Percentiles rank a stretch among this genome's conserved stretches.
Conservation (phyloP, 2,888 invertebrate genomes). For the Eupithecia subumbrata region DNA sequence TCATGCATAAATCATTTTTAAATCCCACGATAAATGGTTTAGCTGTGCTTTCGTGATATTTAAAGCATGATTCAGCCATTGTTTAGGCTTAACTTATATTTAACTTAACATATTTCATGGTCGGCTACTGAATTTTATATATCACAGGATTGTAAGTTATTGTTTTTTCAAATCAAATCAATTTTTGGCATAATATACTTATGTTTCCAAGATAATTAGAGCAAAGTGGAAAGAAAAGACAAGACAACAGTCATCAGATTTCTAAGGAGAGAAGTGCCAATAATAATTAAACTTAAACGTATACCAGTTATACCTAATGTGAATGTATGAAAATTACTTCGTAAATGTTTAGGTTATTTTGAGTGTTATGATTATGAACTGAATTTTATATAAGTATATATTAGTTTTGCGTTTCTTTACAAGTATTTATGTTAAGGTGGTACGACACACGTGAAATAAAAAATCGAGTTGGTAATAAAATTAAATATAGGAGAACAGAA, state of each 20-base stretch:
- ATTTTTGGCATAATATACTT: background rate
- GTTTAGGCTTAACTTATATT: background rate
- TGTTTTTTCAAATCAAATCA: background rate
- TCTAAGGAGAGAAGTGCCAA: background rate
- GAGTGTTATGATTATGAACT: background rate
- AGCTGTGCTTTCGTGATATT: slow-evolving; percentile 1
- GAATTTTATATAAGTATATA: slow-evolving; percentile 1
- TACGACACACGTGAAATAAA: background rate
- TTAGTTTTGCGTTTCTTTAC: background rate
- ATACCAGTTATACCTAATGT: background rate
- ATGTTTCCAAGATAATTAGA: background rate
- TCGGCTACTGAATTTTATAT: background rate
- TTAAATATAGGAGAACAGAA: too few species aligned
- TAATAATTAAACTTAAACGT: background rate
- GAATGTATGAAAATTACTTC: background rate
- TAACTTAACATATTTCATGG: background rate
- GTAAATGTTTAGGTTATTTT: background rate
- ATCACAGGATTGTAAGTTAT: background rate
- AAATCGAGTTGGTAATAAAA: background rate
- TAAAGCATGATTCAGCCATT: background rate
- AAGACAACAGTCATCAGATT: background rate
- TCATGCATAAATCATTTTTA: background rate
- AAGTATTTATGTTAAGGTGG: background rate
- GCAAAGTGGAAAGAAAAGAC: background rate
- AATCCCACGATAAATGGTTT: background rate